Evolutionary conservation across 2,113 vertebrate genomes (phyloP).

Genomic region (Pogona vitticeps): DNA sequence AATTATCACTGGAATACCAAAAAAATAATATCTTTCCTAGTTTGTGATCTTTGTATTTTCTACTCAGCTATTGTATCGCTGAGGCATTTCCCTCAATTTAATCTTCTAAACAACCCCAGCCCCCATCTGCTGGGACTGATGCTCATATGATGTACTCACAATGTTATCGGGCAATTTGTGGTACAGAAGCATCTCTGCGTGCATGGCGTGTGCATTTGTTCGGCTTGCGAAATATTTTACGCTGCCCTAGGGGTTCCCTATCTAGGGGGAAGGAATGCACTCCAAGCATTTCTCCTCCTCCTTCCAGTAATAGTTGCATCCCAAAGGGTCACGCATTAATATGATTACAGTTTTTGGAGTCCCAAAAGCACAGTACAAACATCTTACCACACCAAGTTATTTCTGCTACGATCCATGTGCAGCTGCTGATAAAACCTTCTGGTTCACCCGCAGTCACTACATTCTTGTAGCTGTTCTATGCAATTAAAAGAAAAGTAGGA

Average conservation of each 20-base stretch:
- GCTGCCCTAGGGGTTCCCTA: constrained; percentile 23
- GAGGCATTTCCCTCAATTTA: neutral
- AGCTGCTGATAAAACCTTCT: constrained; percentile 49
- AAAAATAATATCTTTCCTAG: constrained; percentile 20
- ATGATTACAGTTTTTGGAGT: constrained; percentile 46
- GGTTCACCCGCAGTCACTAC: constrained; percentile 20
- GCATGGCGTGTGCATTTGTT: constrained; percentile 34
- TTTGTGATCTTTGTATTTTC: constrained; percentile 14
- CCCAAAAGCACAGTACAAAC: neutral
- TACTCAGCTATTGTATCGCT: neutral
- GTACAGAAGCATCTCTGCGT: neutral
- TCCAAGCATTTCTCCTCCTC: constrained; percentile 28
- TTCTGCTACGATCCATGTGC: neutral
- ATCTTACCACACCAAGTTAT: constrained; percentile 19
- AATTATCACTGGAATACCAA: constrained; percentile 8
- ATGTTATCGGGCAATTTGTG: constrained; percentile 27
- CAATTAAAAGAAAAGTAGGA: constrained; percentile 37
- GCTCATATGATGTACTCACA: neutral
- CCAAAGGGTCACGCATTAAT: constrained; percentile 41
- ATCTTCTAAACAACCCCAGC: neutral
- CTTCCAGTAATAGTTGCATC: constrained; percentile 40
- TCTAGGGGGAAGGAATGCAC: constrained; percentile 31
- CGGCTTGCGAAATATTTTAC: constrained; percentile 2
- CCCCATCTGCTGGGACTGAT: constrained; percentile 5
- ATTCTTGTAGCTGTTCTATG: constrained; percentile 24